Evolutionary conservation across 1,140 invertebrate species (phyloP).

Genomic region (Calephelis nemesis): DNA sequence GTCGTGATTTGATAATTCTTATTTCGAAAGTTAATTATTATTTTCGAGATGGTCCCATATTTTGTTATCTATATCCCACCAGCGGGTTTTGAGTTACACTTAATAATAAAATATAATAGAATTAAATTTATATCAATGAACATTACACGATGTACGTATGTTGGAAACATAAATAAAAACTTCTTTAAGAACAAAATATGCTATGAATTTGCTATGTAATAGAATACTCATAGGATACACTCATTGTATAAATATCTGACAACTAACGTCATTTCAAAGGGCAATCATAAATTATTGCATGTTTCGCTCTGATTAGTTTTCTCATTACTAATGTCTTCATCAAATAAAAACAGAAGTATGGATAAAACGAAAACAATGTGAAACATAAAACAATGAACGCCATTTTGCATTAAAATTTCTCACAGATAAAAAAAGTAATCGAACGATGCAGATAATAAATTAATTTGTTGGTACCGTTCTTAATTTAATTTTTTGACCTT

Average conservation of each 20-base stretch:
- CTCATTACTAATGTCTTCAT: constrained; percentile 24
- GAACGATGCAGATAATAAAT: constrained; percentile 22
- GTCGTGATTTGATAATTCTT: too few relatives aligned
- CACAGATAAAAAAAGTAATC: constrained; percentile 18
- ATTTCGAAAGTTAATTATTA: too few relatives aligned
- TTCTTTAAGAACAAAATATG: too few relatives aligned
- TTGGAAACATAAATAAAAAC: too few relatives aligned
- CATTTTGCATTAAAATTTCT: constrained; percentile 16
- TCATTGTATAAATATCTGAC: neutral
- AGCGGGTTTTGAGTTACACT: too few relatives aligned
- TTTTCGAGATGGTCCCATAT: too few relatives aligned
- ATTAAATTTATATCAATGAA: too few relatives aligned
- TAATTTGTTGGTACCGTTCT: constrained; percentile 18
- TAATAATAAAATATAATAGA: too few relatives aligned
- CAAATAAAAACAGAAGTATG: constrained; percentile 7
- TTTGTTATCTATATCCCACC: too few relatives aligned
- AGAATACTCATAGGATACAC: too few relatives aligned
- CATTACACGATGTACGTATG: too few relatives aligned
- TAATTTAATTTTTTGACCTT: constrained; percentile 23
- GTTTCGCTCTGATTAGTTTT: constrained; percentile 21
- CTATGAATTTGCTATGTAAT: too few relatives aligned
- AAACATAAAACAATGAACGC: constrained; percentile 15
- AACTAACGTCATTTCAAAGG: constrained; percentile 5
- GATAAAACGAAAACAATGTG: constrained; percentile 22
- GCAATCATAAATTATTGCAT: constrained; percentile 13